These are phyloP conservation scores for Corbicula japonica DNA, from an alignment of 2,888 invertebrate genomes.

Conservation along the genomic window DNA sequence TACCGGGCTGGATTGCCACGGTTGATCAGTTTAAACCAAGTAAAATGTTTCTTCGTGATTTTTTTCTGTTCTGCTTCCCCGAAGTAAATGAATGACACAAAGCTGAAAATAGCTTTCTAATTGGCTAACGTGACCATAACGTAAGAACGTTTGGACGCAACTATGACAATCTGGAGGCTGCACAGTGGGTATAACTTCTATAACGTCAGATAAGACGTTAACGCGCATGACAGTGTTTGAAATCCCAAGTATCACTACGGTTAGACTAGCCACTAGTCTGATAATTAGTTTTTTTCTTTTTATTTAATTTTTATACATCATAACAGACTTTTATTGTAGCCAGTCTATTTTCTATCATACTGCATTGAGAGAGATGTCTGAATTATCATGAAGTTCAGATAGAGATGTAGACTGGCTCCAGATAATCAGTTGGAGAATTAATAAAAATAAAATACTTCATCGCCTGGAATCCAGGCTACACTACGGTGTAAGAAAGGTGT, in stretches of 20 bases:
- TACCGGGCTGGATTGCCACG: not conserved
- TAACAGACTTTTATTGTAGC: too few relatives aligned
- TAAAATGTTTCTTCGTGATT: not conserved
- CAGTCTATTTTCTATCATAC: too few relatives aligned
- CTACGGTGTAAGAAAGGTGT: too few relatives aligned
- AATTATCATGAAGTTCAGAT: too few relatives aligned
- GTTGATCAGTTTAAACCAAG: not conserved
- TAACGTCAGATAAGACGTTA: not conserved
- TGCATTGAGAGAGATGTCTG: too few relatives aligned
- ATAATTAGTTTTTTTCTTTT: too few relatives aligned
- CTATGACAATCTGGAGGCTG: conserved; percentile 10
- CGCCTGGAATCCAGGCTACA: too few relatives aligned
- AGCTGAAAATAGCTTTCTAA: not conserved
- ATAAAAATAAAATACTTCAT: too few relatives aligned
- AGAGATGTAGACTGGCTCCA: too few relatives aligned
- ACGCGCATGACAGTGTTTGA: not conserved
- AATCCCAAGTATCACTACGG: not conserved
- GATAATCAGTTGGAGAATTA: too few relatives aligned
- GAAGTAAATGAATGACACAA: not conserved
- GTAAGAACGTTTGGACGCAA: conserved; percentile 5
- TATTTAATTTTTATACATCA: too few relatives aligned
- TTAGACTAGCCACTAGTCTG: too few relatives aligned
- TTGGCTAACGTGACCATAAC: conserved; percentile 14
- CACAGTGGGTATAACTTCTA: not conserved
- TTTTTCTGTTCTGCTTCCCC: not conserved